Evolutionary conservation across 2,797 vertebrate genomes (phyloP), one percentile per base, ranked within the genome.

Genomic region (Sarcoramphus papa): DNA sequence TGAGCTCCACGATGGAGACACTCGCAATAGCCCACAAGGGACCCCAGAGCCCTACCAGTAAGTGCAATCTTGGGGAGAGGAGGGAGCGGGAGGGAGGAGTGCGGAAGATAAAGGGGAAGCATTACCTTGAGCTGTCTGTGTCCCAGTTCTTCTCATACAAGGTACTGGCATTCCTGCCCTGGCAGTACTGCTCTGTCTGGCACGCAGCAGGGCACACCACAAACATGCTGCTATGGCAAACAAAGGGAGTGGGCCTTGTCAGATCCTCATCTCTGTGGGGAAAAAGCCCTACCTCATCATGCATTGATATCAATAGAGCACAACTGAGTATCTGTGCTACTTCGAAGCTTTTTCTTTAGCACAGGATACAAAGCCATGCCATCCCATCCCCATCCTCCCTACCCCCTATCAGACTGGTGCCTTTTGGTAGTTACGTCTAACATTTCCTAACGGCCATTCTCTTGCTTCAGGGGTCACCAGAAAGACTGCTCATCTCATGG

Each of bases 1-100:
- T 13, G 27, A 82, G 67, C 25, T 54, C 51, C 74, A 59, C 0
- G 0, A 27, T 0, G 6, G 37, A 47, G 41, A 40, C 25, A 25
- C 63, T 56, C 73, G 18, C 59, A 79, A 7, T 0, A 48, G 45
- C 19, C 45, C 50, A 43, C 24, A 50, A n/a, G 40, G 72, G 31
- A 68, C 7, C n/a, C 57, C 54, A 82, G 45, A 82, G n/a, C 28
- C 12, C 60, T 63, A 30, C 7, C 59, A 53, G 9, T 24, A 84
- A 80, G 23, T 28, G 23, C 11, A 35, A 0, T 18, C 19, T 43
- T 27, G 35, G 16, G 35, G 43, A 56, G 12, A 10, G 8, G 13
- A 41, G 6, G 6, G 13, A 17, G 7, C 37, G 8, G 4, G 6
- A 2, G 7, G 21, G 11, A 19, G 40, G 53, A 37, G 14, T 30